Conservation (phyloP, 2,888 invertebrate species). For the Xestia ashworthii region DNA sequence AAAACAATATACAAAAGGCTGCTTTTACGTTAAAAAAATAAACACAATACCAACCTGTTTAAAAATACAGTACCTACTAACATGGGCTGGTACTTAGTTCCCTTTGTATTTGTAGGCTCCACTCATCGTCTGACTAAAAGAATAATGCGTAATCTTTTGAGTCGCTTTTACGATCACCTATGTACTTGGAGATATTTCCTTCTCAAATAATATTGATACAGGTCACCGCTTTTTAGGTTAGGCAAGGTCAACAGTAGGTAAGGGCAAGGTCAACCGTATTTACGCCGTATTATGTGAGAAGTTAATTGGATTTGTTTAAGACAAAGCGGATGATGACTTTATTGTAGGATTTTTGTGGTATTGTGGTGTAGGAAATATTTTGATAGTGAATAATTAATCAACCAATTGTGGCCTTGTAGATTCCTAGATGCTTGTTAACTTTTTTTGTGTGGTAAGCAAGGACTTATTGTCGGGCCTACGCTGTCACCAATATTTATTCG, state of each 20-base stretch:
- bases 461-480: too few relatives aligned
- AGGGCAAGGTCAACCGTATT: too few relatives aligned
- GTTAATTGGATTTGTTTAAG: neutral
- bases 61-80: constrained; percentile 31
- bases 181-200: constrained; percentile 38
- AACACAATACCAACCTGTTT: constrained; percentile 3
- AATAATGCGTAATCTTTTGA: constrained; percentile 52
- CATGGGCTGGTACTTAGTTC: constrained; percentile 14
- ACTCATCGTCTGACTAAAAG: constrained; percentile 39
- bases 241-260: neutral
- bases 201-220: constrained; percentile 45
- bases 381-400: too few relatives aligned
- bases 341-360: neutral
- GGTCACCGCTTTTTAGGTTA: constrained; percentile 9
- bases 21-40: constrained; percentile 4
- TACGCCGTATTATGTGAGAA: neutral
- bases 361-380: too few relatives aligned
- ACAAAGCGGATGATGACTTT: neutral
- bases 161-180: constrained; percentile 45
- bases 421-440: too few relatives aligned
- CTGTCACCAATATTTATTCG: too few relatives aligned
- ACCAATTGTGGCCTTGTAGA: too few relatives aligned
- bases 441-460: too few relatives aligned
- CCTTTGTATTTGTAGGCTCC: constrained; percentile 32
- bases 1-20: neutral